Evolutionary conservation across 1,140 invertebrate species (phyloP).

Genomic region (Philotrypesis tridentata): DNA sequence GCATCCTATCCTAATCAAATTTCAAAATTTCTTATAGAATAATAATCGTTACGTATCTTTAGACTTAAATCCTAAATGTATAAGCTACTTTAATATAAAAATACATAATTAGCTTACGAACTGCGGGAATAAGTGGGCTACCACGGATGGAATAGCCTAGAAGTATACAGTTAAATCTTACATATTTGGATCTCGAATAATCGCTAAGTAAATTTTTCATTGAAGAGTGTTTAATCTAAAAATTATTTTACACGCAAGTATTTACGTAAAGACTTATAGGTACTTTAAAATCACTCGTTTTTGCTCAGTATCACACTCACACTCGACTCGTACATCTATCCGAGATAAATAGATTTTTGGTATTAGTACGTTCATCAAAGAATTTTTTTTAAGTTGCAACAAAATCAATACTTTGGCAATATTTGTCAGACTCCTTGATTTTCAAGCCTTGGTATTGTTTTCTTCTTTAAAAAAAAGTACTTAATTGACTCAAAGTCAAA

Average conservation of each 20-base stretch:
- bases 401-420: slow-evolving; percentile 72
- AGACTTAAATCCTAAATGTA: slow-evolving; percentile 57
- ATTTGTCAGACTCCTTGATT: slow-evolving; percentile 71
- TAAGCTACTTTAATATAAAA: slow-evolving; percentile 75
- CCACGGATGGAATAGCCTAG: slow-evolving; percentile 66
- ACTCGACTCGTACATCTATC: slow-evolving; percentile 51
- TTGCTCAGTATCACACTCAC: slow-evolving; percentile 48
- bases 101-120: slow-evolving; percentile 75
- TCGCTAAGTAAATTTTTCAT: slow-evolving; percentile 61
- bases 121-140: slow-evolving; percentile 70
- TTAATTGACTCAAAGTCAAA: not conserved
- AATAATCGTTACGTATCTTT: slow-evolving; percentile 44
- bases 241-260: slow-evolving; percentile 66
- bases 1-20: slow-evolving; percentile 65
- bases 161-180: slow-evolving; percentile 72
- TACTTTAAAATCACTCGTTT: slow-evolving; percentile 56
- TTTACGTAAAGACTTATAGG: slow-evolving; percentile 50
- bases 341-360: slow-evolving; percentile 60
- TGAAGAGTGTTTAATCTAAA: slow-evolving; percentile 62
- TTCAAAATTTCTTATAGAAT: slow-evolving; percentile 44
- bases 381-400: slow-evolving; percentile 56
- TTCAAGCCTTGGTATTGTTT: slow-evolving; percentile 62
- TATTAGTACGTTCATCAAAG: slow-evolving; percentile 56
- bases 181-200: slow-evolving; percentile 63
- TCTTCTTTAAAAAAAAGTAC: not conserved